Evolutionary conservation across 2,888 invertebrate genomes (phyloP).

Genomic region (Drosophila pseudotalamancana): DNA sequence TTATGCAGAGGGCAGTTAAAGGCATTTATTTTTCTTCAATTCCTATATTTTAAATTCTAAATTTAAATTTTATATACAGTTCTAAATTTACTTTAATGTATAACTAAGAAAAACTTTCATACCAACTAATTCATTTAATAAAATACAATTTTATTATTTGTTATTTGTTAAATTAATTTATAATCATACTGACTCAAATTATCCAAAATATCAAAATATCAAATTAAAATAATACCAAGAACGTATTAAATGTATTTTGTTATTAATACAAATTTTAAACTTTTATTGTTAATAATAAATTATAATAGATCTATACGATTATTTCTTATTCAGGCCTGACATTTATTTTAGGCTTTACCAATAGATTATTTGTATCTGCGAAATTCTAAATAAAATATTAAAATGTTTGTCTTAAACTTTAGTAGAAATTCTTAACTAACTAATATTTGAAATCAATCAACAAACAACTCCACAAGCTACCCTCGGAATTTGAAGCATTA

Average conservation of each 20-base stretch:
- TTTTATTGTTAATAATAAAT: no score
- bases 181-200: background rate
- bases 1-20: constrained; percentile 11
- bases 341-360: no score
- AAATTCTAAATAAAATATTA: no score
- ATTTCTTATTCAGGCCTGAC: no score
- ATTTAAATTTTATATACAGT: background rate
- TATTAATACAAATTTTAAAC: no score
- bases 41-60: background rate
- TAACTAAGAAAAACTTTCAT: background rate
- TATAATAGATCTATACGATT: no score
- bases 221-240: no score
- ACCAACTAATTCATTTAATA: background rate
- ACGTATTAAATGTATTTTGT: no score
- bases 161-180: background rate
- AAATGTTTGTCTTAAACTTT: no score
- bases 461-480: background rate
- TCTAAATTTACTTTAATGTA: background rate
- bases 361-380: no score
- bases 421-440: no score
- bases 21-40: background rate
- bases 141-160: background rate
- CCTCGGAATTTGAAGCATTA: constrained; percentile 3
- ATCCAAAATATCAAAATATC: no score
- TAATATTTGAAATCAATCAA: background rate